These are phyloP conservation scores for Parauchenoglanis punctatus DNA, from an alignment of 2,797 vertebrate genomes.

Conservation along the genomic window DNA sequence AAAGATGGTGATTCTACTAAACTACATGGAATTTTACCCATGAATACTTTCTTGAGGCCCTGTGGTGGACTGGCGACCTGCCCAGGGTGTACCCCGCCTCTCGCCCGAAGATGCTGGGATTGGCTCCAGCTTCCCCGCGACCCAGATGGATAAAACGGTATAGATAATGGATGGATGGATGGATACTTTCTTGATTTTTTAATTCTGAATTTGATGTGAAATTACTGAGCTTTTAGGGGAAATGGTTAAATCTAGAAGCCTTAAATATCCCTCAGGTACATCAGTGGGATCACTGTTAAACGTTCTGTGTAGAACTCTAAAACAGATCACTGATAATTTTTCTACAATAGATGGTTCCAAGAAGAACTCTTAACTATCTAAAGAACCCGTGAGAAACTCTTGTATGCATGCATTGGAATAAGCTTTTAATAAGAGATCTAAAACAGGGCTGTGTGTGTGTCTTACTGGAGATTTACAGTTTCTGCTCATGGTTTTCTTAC, in stretches of 20 bases:
- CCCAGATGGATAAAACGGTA: no score
- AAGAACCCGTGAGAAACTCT: neutral
- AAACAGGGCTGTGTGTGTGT: neutral
- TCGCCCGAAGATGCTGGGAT: no score
- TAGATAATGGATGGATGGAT: no score
- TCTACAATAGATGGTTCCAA: neutral
- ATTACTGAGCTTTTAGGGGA: neutral
- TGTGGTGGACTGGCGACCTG: no score
- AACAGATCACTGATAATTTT: neutral
- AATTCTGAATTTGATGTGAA: neutral
- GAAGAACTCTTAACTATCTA: neutral
- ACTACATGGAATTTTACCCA: neutral
- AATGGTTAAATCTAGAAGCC: neutral
- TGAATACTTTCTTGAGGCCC: neutral
- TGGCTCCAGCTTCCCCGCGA: no score
- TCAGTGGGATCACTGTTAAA: neutral
- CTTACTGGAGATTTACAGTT: slow-evolving; percentile 3
- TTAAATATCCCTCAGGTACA: neutral
- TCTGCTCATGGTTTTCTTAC: neutral
- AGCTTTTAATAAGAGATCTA: neutral
- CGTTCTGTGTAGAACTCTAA: neutral
- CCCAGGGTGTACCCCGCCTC: no score
- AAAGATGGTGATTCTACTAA: neutral
- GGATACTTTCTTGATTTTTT: neutral
- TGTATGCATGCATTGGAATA: neutral